Conservation (phyloP, 2,888 invertebrate species). For the Tuberolachnus salignus region DNA sequence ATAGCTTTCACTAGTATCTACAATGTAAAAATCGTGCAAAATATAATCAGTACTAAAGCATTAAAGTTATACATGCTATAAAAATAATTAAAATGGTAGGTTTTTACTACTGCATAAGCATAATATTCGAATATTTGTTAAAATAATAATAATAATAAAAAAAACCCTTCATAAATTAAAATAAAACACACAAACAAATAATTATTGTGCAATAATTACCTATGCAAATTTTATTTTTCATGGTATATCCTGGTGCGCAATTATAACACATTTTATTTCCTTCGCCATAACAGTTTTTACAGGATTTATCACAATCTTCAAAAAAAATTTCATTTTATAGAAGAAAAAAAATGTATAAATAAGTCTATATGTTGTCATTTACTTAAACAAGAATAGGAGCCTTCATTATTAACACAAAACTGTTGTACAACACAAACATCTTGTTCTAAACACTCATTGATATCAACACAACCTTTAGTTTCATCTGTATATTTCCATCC, state of each 20-base stretch:
- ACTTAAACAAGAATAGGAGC: constrained; percentile 77
- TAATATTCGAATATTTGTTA: not conserved
- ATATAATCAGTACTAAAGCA: constrained; percentile 37
- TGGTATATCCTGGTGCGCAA: constrained; percentile 76
- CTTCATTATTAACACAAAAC: constrained; percentile 89
- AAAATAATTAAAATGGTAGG: not conserved
- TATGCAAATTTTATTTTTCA: constrained; percentile 72
- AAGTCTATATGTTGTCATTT: constrained; percentile 58
- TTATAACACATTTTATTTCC: constrained; percentile 88
- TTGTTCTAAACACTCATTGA: constrained; percentile 75
- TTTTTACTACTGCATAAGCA: constrained; percentile 17
- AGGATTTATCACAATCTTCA: constrained; percentile 80
- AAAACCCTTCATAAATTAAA: too few species aligned
- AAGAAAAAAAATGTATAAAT: too few species aligned
- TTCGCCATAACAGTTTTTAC: constrained; percentile 82
- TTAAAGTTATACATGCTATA: constrained; percentile 22
- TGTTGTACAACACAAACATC: constrained; percentile 69
- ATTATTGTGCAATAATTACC: too few species aligned
- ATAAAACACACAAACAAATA: too few species aligned
- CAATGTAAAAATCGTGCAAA: constrained; percentile 47
- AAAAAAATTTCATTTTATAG: not conserved
- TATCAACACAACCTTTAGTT: constrained; percentile 76
- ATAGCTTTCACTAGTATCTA: constrained; percentile 42
- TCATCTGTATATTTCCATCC: constrained; percentile 79
- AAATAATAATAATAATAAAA: too few species aligned